A percentile compares a stretch with the other conserved stretches of the same genome.
These are phyloP conservation scores for Zaprionus taronus DNA, from an alignment of 1,140 invertebrate species.

Conservation along the genomic window DNA sequence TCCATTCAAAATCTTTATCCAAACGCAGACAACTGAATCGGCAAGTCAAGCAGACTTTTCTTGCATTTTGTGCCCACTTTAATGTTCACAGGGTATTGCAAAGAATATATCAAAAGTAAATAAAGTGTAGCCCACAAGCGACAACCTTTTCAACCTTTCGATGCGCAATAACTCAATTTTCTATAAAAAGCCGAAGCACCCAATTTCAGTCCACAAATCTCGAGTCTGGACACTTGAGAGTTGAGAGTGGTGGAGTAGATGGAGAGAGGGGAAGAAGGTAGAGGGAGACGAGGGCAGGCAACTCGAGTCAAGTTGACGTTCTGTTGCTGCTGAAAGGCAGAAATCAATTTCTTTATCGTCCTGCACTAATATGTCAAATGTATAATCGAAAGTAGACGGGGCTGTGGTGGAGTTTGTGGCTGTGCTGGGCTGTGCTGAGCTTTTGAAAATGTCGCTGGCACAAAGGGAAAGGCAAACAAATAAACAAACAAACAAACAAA, in stretches of 20 bases:
- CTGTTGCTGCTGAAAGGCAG: slow-evolving; percentile 66
- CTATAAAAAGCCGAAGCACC: slow-evolving; percentile 37
- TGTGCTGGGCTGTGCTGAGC: background rate
- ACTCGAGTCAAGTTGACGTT: slow-evolving; percentile 24
- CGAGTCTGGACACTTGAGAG: slow-evolving; percentile 41
- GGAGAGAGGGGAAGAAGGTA: background rate
- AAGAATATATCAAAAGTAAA: slow-evolving; percentile 8
- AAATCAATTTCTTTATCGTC: slow-evolving; percentile 81
- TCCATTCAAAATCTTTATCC: background rate
- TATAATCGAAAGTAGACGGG: slow-evolving; percentile 54
- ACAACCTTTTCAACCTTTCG: slow-evolving; percentile 51
- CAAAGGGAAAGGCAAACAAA: slow-evolving; percentile 53
- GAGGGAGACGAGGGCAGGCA: background rate
- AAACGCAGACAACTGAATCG: background rate
- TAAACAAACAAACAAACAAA: slow-evolving; percentile 48
- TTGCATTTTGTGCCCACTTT: background rate
- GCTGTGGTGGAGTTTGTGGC: background rate
- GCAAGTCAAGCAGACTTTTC: background rate
- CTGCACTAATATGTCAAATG: slow-evolving; percentile 80
- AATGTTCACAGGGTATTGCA: slow-evolving; percentile 7
- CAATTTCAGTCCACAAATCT: slow-evolving; percentile 15
- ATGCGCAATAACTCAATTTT: slow-evolving; percentile 71
- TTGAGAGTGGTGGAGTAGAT: background rate
- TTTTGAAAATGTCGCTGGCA: slow-evolving; percentile 45
- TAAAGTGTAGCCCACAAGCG: slow-evolving; percentile 1